A percentile compares a stretch with the other conserved stretches of the same genome.
Evolutionary conservation across 1,140 invertebrate genomes (phyloP).

Genomic region (Lutraria rhynchaena): DNA sequence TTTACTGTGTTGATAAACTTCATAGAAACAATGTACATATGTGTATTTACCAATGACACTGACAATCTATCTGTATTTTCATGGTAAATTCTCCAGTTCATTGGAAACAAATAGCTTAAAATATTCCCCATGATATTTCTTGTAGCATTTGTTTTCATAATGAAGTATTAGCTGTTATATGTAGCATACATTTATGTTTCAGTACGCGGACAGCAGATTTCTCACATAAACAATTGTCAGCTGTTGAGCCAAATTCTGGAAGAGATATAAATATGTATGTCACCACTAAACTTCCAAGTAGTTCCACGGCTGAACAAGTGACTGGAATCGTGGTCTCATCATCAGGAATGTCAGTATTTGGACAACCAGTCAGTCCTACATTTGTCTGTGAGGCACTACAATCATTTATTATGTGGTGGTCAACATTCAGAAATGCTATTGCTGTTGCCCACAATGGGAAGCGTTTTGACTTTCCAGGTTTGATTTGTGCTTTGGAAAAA

Average conservation of each 20-base stretch:
- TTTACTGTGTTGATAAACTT: too few species aligned
- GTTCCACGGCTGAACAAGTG: not conserved
- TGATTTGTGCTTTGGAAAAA: not conserved
- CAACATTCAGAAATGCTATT: not conserved
- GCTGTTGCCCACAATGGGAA: conserved; percentile 9
- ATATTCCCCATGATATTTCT: too few species aligned
- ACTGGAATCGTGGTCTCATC: not conserved
- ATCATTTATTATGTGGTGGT: not conserved
- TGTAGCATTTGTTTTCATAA: too few species aligned
- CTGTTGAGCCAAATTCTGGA: not conserved
- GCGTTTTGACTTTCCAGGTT: conserved; percentile 9
- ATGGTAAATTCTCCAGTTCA: too few species aligned
- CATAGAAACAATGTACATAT: too few species aligned
- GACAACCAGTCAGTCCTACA: not conserved
- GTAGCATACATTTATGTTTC: too few species aligned
- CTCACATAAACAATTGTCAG: conserved; percentile 1
- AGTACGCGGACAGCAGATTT: not conserved
- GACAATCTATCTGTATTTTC: too few species aligned
- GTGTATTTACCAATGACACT: too few species aligned
- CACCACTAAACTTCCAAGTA: not conserved
- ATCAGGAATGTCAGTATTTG: not conserved
- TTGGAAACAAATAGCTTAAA: too few species aligned
- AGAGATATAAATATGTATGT: not conserved
- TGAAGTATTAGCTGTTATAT: too few species aligned
- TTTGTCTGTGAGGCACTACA: not conserved